Conservation (phyloP, 2,797 vertebrate genomes). For the Crenuchus spilurus region DNA sequence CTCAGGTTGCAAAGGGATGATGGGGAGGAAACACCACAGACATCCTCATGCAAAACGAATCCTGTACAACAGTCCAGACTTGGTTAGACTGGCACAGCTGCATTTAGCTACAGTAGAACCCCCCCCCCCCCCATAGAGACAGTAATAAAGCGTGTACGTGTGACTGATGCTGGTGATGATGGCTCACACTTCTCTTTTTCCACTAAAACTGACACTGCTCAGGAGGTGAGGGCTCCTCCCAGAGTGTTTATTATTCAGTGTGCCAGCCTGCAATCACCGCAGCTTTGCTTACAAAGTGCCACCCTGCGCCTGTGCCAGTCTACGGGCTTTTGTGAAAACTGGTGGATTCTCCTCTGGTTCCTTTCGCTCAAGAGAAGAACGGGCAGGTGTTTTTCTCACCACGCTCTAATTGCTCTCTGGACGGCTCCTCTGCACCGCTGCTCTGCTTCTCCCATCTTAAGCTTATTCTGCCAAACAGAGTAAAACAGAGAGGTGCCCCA, state of each 20-base stretch:
- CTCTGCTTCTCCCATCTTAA: constrained; percentile 16
- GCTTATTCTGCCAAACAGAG: not conserved
- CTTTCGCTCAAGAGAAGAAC: not conserved
- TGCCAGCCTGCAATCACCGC: not conserved
- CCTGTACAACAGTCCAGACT: too few relatives aligned
- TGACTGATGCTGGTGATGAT: not conserved
- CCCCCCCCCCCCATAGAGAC: too few relatives aligned
- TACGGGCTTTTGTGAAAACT: constrained; percentile 9
- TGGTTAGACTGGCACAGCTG: too few relatives aligned
- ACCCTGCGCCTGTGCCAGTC: not conserved
- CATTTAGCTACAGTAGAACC: too few relatives aligned
- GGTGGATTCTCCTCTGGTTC: constrained; percentile 7
- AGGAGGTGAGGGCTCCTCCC: constrained; percentile 4
- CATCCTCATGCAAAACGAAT: too few relatives aligned
- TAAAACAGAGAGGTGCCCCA: too few relatives aligned
- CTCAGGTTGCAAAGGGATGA: too few relatives aligned
- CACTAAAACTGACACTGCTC: constrained; percentile 17
- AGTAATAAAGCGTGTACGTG: too few relatives aligned
- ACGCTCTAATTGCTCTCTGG: constrained; percentile 19
- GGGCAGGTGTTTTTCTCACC: constrained; percentile 30
- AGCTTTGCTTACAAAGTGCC: constrained; percentile 20
- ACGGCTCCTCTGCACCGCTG: not conserved
- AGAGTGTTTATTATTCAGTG: not conserved
- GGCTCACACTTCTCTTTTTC: constrained; percentile 28
- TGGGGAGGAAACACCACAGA: too few relatives aligned